Conservation (phyloP, 1,140 invertebrate species). For the Galleria mellonella region DNA sequence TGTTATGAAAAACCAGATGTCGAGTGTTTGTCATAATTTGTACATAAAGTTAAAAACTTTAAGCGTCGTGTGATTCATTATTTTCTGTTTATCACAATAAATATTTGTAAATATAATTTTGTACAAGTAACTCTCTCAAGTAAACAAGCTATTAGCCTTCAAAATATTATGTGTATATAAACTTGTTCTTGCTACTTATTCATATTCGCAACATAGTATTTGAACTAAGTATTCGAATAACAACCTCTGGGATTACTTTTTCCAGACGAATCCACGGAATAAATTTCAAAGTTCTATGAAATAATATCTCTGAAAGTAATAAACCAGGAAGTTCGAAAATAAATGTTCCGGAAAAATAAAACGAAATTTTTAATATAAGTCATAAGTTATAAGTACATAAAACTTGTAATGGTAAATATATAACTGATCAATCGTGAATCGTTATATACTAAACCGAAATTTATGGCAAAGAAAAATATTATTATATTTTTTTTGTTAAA, state of each 20-base stretch:
- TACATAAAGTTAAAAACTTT: too few species aligned
- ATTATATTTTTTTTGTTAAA: too few species aligned
- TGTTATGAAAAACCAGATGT: too few species aligned
- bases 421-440: background rate
- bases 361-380: conserved; percentile 45
- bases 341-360: conserved; percentile 38
- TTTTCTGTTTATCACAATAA: too few species aligned
- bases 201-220: conserved; percentile 22
- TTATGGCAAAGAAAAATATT: background rate
- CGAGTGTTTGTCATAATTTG: too few species aligned
- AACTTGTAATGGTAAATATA: background rate
- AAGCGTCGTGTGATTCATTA: too few species aligned
- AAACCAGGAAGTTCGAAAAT: conserved; percentile 59
- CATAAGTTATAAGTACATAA: conserved; percentile 35
- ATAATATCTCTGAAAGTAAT: conserved; percentile 59
- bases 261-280: conserved; percentile 39
- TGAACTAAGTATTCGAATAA: conserved; percentile 49
- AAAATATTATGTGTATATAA: too few species aligned
- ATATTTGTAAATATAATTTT: too few species aligned
- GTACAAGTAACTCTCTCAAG: too few species aligned
- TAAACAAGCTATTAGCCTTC: too few species aligned
- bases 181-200: conserved; percentile 9
- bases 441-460: background rate
- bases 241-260: conserved; percentile 49
- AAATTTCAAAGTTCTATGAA: conserved; percentile 58